Evolutionary conservation across 2,888 invertebrate genomes (phyloP).

Genomic region (Eupithecia subumbrata): DNA sequence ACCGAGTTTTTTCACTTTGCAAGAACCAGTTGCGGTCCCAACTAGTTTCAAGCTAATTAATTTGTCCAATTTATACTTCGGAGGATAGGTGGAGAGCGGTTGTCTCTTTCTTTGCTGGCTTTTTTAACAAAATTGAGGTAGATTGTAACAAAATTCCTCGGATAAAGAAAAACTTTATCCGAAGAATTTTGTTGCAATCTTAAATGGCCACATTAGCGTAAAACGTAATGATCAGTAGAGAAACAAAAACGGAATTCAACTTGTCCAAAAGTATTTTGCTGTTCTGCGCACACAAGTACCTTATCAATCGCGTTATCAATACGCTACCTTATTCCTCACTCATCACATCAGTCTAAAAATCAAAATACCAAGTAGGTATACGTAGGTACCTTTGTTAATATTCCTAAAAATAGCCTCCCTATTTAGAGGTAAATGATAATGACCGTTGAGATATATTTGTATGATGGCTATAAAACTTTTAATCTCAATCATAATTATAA

Average conservation of each 20-base stretch:
- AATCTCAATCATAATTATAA: background rate
- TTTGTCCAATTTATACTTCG: slow-evolving; percentile 31
- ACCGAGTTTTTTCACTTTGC: slow-evolving; percentile 20
- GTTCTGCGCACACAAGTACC: no score
- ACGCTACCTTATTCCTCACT: background rate
- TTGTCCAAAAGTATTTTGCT: background rate
- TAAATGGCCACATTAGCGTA: background rate
- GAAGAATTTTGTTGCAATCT: background rate
- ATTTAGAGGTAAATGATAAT: background rate
- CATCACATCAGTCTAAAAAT: background rate
- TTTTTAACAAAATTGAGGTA: no score
- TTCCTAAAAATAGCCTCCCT: no score
- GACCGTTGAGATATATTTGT: background rate
- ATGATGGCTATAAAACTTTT: background rate
- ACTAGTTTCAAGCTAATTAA: slow-evolving; percentile 33
- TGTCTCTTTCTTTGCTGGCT: slow-evolving; percentile 7
- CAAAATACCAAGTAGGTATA: no score
- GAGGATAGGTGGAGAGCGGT: slow-evolving; percentile 21
- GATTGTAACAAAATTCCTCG: no score
- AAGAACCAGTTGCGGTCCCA: slow-evolving; percentile 21
- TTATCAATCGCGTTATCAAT: no score
- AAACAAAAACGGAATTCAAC: background rate
- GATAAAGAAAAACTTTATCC: slow-evolving; percentile 1
- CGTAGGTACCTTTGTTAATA: no score
- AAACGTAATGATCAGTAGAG: background rate